Percentiles rank a stretch among this genome's conserved stretches.
phyloP scores from a whole-genome alignment of 1,140 invertebrate genomes.

The Battus philenor region DNA sequence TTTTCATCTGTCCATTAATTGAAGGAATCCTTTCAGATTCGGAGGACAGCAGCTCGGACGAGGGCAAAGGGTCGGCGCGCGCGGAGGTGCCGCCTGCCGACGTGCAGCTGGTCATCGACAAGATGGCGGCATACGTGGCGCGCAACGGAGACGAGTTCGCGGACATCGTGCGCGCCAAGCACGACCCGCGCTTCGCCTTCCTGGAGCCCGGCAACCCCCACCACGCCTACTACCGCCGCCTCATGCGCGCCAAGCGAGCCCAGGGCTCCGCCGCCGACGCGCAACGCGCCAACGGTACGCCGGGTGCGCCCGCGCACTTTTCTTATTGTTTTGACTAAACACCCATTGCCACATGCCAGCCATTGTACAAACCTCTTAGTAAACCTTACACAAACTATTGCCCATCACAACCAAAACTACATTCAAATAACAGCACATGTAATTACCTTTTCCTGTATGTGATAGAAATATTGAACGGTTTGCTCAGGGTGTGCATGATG shows the following conservation, averaged over 20 bases:
- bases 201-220: slow-evolving; percentile 83
- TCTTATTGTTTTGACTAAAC: too few relatives aligned
- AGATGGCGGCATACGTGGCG: slow-evolving; percentile 96
- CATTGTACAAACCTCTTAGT: too few relatives aligned
- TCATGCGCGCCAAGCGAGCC: slow-evolving; percentile 46
- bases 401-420: too few relatives aligned
- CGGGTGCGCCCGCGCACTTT: background rate
- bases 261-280: background rate
- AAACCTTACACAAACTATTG: too few relatives aligned
- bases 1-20: too few relatives aligned
- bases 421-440: too few relatives aligned
- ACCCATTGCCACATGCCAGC: too few relatives aligned
- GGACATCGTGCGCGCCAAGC: slow-evolving; percentile 89
- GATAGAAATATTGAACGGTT: too few relatives aligned
- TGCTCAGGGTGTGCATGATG: too few relatives aligned
- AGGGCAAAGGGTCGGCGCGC: slow-evolving; percentile 52
- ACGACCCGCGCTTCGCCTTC: slow-evolving; percentile 90
- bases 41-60: slow-evolving; percentile 46
- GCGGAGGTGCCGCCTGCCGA: slow-evolving; percentile 85
- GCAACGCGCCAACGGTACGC: background rate
- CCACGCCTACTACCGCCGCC: slow-evolving; percentile 86
- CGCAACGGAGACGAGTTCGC: slow-evolving; percentile 97
- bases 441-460: too few relatives aligned
- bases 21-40: slow-evolving; percentile 41
- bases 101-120: slow-evolving; percentile 92